Base-by-base conservation (phyloP, 2,113 vertebrate species). In the Recurvirostra avosetta region DNA sequence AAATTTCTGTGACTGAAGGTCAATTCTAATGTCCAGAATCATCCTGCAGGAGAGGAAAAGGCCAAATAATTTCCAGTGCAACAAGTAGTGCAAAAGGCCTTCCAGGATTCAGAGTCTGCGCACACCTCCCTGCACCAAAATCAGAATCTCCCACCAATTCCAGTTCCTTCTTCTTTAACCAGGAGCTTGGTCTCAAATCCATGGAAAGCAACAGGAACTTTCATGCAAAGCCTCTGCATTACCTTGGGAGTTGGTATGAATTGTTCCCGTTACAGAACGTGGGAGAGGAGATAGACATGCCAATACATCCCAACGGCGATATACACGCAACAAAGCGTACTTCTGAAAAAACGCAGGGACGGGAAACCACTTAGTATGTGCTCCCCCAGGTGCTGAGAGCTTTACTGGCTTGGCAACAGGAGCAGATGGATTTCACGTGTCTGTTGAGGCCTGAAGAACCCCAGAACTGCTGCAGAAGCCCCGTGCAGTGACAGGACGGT, bases 401-500 rank as follows among this genome's bases (percentile, higher is more conserved):
- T 52, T 9, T 9, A 12, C 0, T 19, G 58, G 32, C 25, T 66
- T 32, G 55, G 32, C 72, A 23, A 41, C 15, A 15, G 4, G 32
- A 67, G 82, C 52, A 72, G 66, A 21, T 13, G 43, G 47, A 47
- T 59, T 45, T 52, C 21, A 9, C 2, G 7, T 29, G 45, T 30
- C 45, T 63, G 13, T 4, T 11, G 6, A 30, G 50, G 49, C 56
- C 19, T 21, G 8, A n/a, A 21, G 59, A 68, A 40, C 15, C 63
- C 58, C 61, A 52, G 8, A 40, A 17, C 21, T 6, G 30, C 68
- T 41, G 50, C 67, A 50, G 66, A 40, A 63, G 58, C 52, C 45
- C 63, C 3, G 3, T 2, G 47, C n/a, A 14, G n/a, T 3, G 34
- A 40, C 14, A n/a, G 53, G 40, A 41, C 1, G 0, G 41, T 30